phyloP scores from a whole-genome alignment of 2,888 invertebrate genomes.

The Electrophaes corylata region DNA sequence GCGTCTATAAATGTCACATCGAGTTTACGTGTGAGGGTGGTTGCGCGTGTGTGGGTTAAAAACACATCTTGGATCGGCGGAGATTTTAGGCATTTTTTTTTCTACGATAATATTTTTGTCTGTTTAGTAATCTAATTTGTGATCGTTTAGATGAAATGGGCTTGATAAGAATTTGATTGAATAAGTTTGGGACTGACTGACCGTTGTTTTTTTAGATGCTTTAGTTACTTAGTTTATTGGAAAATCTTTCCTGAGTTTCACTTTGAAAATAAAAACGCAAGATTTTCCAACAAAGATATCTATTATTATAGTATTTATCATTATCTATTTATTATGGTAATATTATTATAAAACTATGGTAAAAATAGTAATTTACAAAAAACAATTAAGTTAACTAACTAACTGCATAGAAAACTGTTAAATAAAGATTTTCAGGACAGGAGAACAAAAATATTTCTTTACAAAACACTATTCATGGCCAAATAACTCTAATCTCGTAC shows the following conservation, averaged over 20 bases:
- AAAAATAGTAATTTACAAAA: too few relatives aligned
- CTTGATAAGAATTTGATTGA: neutral
- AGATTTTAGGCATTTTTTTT: slow-evolving; percentile 67
- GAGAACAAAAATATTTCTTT: neutral
- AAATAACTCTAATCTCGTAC: slow-evolving; percentile 22
- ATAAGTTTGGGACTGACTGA: neutral
- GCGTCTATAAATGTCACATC: slow-evolving; percentile 74
- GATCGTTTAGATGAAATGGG: slow-evolving; percentile 7
- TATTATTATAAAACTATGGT: too few relatives aligned
- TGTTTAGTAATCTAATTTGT: slow-evolving; percentile 40
- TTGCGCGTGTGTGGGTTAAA: slow-evolving; percentile 63
- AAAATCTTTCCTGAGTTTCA: neutral
- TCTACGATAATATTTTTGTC: slow-evolving; percentile 46
- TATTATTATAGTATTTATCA: too few relatives aligned
- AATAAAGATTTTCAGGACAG: too few relatives aligned
- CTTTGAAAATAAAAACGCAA: too few relatives aligned
- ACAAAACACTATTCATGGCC: slow-evolving; percentile 1
- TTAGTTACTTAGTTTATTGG: neutral
- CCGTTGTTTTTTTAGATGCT: neutral
- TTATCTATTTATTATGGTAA: too few relatives aligned
- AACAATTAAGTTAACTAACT: too few relatives aligned
- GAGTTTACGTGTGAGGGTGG: slow-evolving; percentile 54
- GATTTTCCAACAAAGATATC: too few relatives aligned
- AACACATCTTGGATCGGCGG: slow-evolving; percentile 67
- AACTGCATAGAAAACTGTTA: too few relatives aligned